These are phyloP conservation scores for Plebejus argus DNA, from an alignment of 2,888 invertebrate genomes.

Conservation along the genomic window DNA sequence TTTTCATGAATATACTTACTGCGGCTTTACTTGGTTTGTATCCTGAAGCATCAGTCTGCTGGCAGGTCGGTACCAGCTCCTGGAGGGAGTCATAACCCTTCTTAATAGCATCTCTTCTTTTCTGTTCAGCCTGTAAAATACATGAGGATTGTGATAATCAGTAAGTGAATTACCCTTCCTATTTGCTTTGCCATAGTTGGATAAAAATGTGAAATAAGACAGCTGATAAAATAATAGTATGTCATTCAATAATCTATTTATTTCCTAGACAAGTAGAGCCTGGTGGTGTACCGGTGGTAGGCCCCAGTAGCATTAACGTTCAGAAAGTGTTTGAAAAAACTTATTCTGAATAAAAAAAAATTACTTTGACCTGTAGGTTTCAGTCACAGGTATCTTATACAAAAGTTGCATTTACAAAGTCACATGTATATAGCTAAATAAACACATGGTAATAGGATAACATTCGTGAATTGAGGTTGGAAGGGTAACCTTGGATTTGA, in stretches of 20 bases:
- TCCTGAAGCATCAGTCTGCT: conserved; percentile 94
- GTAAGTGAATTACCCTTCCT: not conserved
- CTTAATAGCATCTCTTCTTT: conserved; percentile 97
- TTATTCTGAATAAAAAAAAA: no score
- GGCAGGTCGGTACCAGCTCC: conserved; percentile 95
- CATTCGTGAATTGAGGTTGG: conserved; percentile 7
- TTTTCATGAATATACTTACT: conserved; percentile 56
- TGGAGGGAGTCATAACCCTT: conserved; percentile 97
- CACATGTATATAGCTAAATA: not conserved
- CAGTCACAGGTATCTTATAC: not conserved
- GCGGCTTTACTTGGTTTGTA: conserved; percentile 98
- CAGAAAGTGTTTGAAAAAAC: no score
- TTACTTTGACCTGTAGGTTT: not conserved
- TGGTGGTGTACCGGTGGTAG: no score
- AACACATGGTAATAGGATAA: conserved; percentile 7
- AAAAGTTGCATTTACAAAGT: not conserved
- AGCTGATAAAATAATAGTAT: no score
- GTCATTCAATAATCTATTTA: no score
- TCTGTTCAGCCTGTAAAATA: conserved; percentile 92
- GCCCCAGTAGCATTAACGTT: no score
- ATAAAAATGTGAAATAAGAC: no score
- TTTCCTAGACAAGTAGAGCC: no score
- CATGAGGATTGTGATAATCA: not conserved
- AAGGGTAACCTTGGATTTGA: conserved; percentile 9
- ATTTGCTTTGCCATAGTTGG: no score